Conservation (phyloP, 2,113 vertebrate genomes). For the Cranoglanis bouderius region DNA sequence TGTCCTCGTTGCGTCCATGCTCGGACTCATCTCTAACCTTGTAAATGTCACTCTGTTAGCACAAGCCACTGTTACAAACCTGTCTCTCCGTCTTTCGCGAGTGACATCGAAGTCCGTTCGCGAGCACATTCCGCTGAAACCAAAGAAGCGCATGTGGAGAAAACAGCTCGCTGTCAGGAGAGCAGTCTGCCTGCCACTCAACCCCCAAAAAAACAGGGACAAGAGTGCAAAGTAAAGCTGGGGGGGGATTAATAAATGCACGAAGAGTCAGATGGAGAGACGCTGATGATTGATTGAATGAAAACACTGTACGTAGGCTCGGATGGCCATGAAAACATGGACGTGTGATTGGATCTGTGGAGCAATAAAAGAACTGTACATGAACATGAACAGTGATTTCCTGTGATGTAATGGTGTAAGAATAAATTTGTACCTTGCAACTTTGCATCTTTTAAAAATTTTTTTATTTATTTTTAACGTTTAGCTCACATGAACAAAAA, state of each 20-base stretch:
- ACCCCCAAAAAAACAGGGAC: not conserved
- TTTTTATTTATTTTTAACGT: not conserved
- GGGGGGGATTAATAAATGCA: not conserved
- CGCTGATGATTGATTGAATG: conserved; percentile 18
- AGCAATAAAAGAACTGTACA: not conserved
- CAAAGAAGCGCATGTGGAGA: conserved; percentile 45
- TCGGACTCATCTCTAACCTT: not conserved
- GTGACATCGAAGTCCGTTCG: not conserved
- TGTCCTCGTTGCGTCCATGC: not conserved
- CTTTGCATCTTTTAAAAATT: not conserved
- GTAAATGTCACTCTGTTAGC: conserved; percentile 31
- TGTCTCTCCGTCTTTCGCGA: not conserved
- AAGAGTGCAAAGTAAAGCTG: not conserved
- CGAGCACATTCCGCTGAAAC: conserved; percentile 43
- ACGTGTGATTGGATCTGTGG: not conserved
- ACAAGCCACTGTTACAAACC: not conserved
- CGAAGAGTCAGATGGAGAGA: conserved; percentile 6
- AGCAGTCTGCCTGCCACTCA: conserved; percentile 41
- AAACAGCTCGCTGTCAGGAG: conserved; percentile 50
- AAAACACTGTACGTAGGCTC: not conserved
- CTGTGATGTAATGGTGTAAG: not conserved
- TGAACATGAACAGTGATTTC: not conserved
- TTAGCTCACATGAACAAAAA: not conserved
- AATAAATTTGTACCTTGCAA: not conserved
- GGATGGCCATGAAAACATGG: not conserved